Evolutionary conservation across 2,888 invertebrate species (phyloP), one percentile per base, ranked within the genome.

Genomic region (Oasisia sp.): DNA sequence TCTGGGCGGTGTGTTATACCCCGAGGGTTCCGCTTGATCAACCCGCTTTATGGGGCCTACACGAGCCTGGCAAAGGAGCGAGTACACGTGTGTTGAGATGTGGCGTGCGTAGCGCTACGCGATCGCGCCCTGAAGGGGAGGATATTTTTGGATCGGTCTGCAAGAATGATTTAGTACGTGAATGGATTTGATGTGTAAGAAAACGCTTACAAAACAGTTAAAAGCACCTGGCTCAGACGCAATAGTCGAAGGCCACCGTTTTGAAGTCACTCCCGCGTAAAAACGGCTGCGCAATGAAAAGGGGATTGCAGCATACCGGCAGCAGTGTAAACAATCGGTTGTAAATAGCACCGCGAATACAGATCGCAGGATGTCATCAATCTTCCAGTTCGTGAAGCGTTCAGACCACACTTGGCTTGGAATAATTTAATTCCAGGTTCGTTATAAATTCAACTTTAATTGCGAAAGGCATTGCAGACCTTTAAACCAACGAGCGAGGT

Each of bases 11-110:
- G 27, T 74, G 74, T 4, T 74, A 74, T 74, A 50, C 12, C 50
- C 50, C 50, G 12, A 27, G 74, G 74, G 74, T 74, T 74, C n/a
- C 74, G 74, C 74, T 74, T 27, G 74, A 74, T 74, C 27, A n/a
- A 74, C 4, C n/a, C n/a, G 74, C n/a, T 74, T 74, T 74, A 74
- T 74, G 74, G 74, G n/a, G 74, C 27, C 74, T 74, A 74, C 74
- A 74, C 14, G 27, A 74, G n/a, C 19, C 74, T 74, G 74, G 19
- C 74, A 27, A 74, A 74, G 1, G 74, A 74, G 7, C 74, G 19
- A 74, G 74, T 74, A 74, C 74, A 74, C 74, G 74, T 74, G 74
- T 19, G 74, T 74, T 74, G 74, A 74, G 74, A 74, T 27, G n/a
- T n/a, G 19, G 74, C 74, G 74, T 19, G 27, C 14, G 19, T 74